phyloP scores from a whole-genome alignment of 2,888 invertebrate species.

The Prenolepis imparis region DNA sequence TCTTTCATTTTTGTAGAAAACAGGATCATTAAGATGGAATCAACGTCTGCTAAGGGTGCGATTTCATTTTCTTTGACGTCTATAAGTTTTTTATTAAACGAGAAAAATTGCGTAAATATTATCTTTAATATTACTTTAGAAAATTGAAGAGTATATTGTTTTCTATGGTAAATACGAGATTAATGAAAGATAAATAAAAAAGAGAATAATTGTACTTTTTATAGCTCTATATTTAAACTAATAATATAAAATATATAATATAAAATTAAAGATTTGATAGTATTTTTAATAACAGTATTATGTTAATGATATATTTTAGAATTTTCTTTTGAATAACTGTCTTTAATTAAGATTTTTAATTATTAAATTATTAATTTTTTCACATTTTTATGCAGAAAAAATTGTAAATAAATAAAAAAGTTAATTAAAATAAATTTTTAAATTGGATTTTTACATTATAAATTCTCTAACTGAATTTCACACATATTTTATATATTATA shows the following conservation, averaged over 20 bases:
- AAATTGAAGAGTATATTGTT: slow-evolving; percentile 13
- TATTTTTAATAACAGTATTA: not conserved
- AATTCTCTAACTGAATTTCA: not conserved
- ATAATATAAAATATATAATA: no score
- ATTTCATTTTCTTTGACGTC: not conserved
- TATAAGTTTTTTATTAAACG: not conserved
- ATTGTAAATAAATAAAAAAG: not conserved
- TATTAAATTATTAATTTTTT: not conserved
- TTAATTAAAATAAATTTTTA: not conserved
- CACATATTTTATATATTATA: not conserved
- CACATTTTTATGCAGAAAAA: not conserved
- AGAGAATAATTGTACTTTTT: not conserved
- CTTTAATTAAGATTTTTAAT: not conserved
- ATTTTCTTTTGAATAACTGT: not conserved
- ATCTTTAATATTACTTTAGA: not conserved
- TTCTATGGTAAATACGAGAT: not conserved
- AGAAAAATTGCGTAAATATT: not conserved
- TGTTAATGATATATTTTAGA: not conserved
- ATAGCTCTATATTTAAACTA: not conserved
- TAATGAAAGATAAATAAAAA: not conserved
- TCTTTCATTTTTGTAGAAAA: not conserved
- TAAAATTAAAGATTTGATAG: not conserved
- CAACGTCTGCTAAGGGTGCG: not conserved
- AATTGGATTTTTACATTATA: not conserved
- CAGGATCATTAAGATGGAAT: slow-evolving; percentile 3